Evolutionary conservation across 2,113 vertebrate genomes (phyloP).

Genomic region (Oxygymnocypris stewartii): DNA sequence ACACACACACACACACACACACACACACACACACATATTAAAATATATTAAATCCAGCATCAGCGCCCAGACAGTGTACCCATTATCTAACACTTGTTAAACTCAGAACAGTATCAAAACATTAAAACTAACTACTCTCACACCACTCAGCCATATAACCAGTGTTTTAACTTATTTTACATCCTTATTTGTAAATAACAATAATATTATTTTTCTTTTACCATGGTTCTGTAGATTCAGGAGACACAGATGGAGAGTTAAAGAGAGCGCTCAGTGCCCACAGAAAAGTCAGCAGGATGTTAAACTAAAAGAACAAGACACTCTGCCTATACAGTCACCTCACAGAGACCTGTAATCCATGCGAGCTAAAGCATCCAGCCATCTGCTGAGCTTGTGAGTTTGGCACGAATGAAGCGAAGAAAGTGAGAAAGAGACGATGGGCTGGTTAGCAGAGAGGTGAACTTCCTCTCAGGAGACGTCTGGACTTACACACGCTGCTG

Average conservation of each 20-base stretch:
- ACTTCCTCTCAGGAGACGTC: conserved; percentile 51
- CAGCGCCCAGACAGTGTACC: not conserved
- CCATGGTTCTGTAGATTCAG: not conserved
- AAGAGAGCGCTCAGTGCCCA: conserved; percentile 31
- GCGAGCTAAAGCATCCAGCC: conserved; percentile 40
- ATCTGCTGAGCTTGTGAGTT: conserved; percentile 41
- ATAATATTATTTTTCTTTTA: not conserved
- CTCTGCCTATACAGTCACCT: conserved; percentile 12
- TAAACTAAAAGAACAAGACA: conserved; percentile 1
- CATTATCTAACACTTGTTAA: not conserved
- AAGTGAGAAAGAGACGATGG: conserved; percentile 38
- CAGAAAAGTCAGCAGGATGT: not conserved
- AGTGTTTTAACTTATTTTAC: not conserved
- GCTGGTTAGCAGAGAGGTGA: conserved; percentile 35
- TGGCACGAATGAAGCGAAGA: conserved; percentile 29
- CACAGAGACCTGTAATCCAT: conserved; percentile 47
- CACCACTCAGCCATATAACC: not conserved
- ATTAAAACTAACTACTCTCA: not conserved
- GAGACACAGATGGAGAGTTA: conserved; percentile 9
- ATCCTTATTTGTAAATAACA: not conserved
- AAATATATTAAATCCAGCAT: not conserved
- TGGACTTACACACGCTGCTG: conserved; percentile 94
- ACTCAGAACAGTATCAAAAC: not conserved
- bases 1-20: too few species aligned
- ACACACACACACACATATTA: too few species aligned